phyloP scores from a whole-genome alignment of 2,797 vertebrate genomes.

The Melanotaenia trifasciata region DNA sequence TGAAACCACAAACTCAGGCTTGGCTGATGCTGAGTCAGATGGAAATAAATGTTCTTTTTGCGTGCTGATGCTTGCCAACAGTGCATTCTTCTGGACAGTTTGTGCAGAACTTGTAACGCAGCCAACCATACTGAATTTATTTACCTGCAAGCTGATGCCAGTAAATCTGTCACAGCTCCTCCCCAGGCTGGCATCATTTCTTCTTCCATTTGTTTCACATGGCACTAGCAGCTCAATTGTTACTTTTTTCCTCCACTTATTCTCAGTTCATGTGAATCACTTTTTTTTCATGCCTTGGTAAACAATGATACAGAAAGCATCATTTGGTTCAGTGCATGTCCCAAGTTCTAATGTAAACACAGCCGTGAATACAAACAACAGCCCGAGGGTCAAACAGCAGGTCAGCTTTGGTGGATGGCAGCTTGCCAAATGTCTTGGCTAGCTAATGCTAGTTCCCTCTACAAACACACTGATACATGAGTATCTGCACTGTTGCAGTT shows the following conservation, averaged over 20 bases:
- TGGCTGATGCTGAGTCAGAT: slow-evolving; percentile 10
- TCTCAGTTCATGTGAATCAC: slow-evolving; percentile 24
- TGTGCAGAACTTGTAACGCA: not conserved
- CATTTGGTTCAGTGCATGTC: slow-evolving; percentile 44
- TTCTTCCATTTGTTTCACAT: not conserved
- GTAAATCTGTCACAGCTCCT: slow-evolving; percentile 20
- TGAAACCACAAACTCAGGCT: slow-evolving; percentile 19
- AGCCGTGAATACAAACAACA: slow-evolving; percentile 65
- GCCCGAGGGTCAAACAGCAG: slow-evolving; percentile 58
- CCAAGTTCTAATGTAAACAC: slow-evolving; percentile 68
- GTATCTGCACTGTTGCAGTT: slow-evolving; percentile 19
- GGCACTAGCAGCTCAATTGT: slow-evolving; percentile 4
- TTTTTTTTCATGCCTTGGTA: slow-evolving; percentile 24
- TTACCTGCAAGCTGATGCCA: slow-evolving; percentile 7
- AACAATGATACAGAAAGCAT: slow-evolving; percentile 44
- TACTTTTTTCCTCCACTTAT: not conserved
- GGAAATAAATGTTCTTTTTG: slow-evolving; percentile 10
- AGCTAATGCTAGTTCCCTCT: slow-evolving; percentile 43
- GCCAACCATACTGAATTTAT: not conserved
- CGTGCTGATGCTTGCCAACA: slow-evolving; percentile 16
- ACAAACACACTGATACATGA: slow-evolving; percentile 18
- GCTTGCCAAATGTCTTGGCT: slow-evolving; percentile 61
- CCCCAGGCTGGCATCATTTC: not conserved
- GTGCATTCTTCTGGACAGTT: slow-evolving; percentile 23
- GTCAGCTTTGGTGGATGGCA: slow-evolving; percentile 53